Evolutionary conservation across 1,140 invertebrate species (phyloP), one percentile per base, ranked within the genome.

Genomic region (Dolichoris vasculosae): DNA sequence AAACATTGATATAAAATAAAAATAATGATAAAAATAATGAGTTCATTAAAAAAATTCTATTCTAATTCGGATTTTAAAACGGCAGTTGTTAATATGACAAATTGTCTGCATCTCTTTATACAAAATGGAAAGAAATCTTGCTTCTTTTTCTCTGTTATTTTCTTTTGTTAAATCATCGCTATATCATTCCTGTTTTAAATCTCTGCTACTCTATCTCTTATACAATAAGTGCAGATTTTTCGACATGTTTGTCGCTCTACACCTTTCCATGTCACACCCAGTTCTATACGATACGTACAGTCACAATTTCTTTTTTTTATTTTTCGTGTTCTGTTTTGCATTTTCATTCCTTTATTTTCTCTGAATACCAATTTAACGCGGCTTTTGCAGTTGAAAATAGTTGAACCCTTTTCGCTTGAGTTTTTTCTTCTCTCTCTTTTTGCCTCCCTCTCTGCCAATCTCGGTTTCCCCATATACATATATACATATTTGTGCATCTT

Each of bases 361-460:
- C 82, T 73, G 84, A 75, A 71, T 77, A 83, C 35, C 86, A 85
- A 85, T 87, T 87, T 83, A 77, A 46, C 38, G 30, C n/a, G 59
- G 23, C 30, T 63, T 46, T 26, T 43, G 30, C 80, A 23, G 43
- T 79, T 20, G 30, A 83, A 81, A 87, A 80, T 43, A 59, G 59
- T 48, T 43, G 59, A 38, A 48, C n/a, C 30, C 63, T 38, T 80
- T 59, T 51, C 48, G 20, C 48, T 51, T 17, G 48, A 51, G 20
- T 51, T 15, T 51, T 11, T 15, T 78, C 73, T 59, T 38, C 55
- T 83, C 67, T 86, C 26, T 43, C 38, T 13, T 3, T n/a, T 30
- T 35, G 23, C 9, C 38, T 67, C 38, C 77, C 43, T 80, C 46
- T n/a, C 64, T 46, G 69, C 17, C 17, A 35, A n/a, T 77, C 59